Percentiles rank a stretch among this genome's conserved stretches.
Evolutionary conservation across 2,888 invertebrate genomes (phyloP).

Genomic region (Thecophora atra): DNA sequence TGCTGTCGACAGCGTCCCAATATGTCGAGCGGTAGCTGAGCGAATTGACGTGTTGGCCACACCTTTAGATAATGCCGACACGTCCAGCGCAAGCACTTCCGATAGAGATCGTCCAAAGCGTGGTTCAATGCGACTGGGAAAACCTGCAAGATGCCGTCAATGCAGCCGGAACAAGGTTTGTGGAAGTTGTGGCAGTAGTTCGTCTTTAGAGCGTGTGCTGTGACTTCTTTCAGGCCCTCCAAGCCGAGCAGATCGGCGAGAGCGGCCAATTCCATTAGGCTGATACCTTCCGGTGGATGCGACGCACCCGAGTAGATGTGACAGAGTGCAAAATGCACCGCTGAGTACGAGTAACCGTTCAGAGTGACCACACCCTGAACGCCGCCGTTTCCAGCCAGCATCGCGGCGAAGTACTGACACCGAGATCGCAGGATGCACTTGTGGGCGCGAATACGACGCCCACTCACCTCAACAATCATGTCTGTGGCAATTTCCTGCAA

Average conservation of each 20-base stretch:
- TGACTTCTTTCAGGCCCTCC: slow-evolving; percentile 91
- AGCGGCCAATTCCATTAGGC: slow-evolving; percentile 86
- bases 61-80: slow-evolving; percentile 86
- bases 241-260: slow-evolving; percentile 89
- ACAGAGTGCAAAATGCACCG: slow-evolving; percentile 89
- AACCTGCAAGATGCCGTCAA: slow-evolving; percentile 86
- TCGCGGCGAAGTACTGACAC: slow-evolving; percentile 92
- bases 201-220: slow-evolving; percentile 84
- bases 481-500: slow-evolving; percentile 90
- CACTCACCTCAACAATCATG: slow-evolving; percentile 84
- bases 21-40: slow-evolving; percentile 82
- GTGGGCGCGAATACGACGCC: slow-evolving; percentile 85
- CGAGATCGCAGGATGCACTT: slow-evolving; percentile 91
- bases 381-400: slow-evolving; percentile 78
- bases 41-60: slow-evolving; percentile 92
- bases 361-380: slow-evolving; percentile 86
- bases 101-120: slow-evolving; percentile 86
- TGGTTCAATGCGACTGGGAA: slow-evolving; percentile 86
- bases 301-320: slow-evolving; percentile 95
- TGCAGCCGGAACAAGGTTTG: slow-evolving; percentile 89
- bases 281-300: slow-evolving; percentile 86
- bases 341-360: slow-evolving; percentile 82
- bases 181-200: slow-evolving; percentile 96
- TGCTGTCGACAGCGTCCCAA: slow-evolving; percentile 86
- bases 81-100: slow-evolving; percentile 87